phyloP scores from a whole-genome alignment of 2,888 invertebrate genomes.

The Agrochola lota region DNA sequence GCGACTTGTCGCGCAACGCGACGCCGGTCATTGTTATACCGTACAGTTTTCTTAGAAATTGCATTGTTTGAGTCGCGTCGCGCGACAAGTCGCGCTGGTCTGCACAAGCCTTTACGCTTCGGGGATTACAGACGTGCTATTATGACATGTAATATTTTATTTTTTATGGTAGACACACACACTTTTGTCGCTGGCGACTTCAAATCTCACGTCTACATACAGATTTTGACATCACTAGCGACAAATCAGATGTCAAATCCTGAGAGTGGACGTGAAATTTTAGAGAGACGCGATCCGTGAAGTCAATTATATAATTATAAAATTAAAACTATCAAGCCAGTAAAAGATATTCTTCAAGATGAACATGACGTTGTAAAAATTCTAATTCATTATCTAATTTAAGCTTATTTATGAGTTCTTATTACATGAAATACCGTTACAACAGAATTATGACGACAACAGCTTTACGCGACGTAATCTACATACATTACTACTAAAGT shows the following conservation, averaged over 20 bases:
- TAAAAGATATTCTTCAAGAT: background rate
- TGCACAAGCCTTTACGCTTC: too few relatives aligned
- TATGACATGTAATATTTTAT: background rate
- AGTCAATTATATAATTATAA: background rate
- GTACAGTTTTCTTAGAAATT: too few relatives aligned
- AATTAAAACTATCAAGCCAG: background rate
- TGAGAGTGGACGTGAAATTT: background rate
- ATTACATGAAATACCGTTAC: conserved; percentile 3
- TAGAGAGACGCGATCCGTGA: too few relatives aligned
- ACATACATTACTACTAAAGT: conserved; percentile 17
- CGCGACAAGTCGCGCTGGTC: too few relatives aligned
- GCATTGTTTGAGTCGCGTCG: too few relatives aligned
- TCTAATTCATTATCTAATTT: background rate
- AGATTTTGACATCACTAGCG: background rate
- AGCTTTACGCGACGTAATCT: conserved; percentile 36
- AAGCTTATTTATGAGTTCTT: background rate
- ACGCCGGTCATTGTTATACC: too few relatives aligned
- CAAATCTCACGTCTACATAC: background rate
- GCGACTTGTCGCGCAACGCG: too few relatives aligned
- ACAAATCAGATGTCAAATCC: background rate
- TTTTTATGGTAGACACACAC: background rate
- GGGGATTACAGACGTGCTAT: too few relatives aligned
- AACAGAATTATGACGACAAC: conserved; percentile 25
- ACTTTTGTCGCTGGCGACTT: background rate
- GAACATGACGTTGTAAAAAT: background rate